These are phyloP conservation scores for Adelognathus sp. DNA, from an alignment of 2,888 invertebrate species.

Conservation along the genomic window DNA sequence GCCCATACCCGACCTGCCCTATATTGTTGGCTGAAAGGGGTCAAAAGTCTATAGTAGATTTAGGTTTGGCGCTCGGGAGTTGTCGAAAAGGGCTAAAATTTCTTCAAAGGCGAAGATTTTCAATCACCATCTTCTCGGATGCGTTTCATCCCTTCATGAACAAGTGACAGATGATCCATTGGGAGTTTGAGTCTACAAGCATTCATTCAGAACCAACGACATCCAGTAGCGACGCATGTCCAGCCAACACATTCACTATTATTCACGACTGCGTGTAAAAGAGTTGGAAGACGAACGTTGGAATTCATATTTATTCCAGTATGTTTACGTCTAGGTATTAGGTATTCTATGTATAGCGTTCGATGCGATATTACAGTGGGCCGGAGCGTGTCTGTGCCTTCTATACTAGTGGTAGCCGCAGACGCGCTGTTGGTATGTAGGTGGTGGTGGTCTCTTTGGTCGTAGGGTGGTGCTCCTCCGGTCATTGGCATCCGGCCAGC, in stretches of 20 bases:
- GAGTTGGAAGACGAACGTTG: not conserved
- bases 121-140: too few relatives aligned
- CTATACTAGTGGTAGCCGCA: slow-evolving; percentile 40
- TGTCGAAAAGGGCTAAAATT: too few relatives aligned
- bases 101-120: too few relatives aligned
- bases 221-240: not conserved
- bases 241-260: too few relatives aligned
- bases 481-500: slow-evolving; percentile 59
- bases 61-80: too few relatives aligned
- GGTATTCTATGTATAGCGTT: slow-evolving; percentile 45
- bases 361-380: slow-evolving; percentile 36
- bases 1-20: too few relatives aligned
- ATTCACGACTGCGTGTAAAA: not conserved
- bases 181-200: not conserved
- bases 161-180: too few relatives aligned
- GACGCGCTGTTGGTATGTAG: slow-evolving; percentile 31
- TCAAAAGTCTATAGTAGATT: too few relatives aligned
- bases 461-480: slow-evolving; percentile 44
- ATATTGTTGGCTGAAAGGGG: too few relatives aligned
- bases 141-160: too few relatives aligned
- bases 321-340: slow-evolving; percentile 16
- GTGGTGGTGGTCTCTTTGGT: slow-evolving; percentile 27
- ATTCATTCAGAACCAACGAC: not conserved
- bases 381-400: slow-evolving; percentile 36
- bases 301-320: not conserved